Evolutionary conservation across 2,888 invertebrate genomes (phyloP), one percentile per base, ranked within the genome.

Genomic region (Dusona sp.): DNA sequence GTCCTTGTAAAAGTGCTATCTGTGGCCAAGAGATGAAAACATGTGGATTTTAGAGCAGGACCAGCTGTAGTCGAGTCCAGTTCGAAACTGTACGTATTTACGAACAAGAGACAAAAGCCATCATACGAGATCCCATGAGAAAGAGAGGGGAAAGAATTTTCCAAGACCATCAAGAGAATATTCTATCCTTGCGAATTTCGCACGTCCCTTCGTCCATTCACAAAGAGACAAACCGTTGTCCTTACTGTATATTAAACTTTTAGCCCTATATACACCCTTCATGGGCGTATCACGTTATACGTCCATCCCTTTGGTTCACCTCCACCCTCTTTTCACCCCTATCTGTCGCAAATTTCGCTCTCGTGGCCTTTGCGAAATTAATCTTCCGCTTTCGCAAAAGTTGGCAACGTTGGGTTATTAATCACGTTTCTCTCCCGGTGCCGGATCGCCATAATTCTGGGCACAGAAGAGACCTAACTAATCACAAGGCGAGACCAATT

Each of bases 401-500:
- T 92, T 92, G 90, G 91, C 89, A 90, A 88, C 89, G 88, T 88
- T 85, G 88, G 87, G 90, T 89, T 90, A 92, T 92, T 92, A 92
- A 92, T 92, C 92, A 92, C 86, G 74, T 29, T 45, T 57, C 70
- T 45, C 86, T 75, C 25, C 33, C 68, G 87, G 85, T 89, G 88
- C 79, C 25, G 90, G 89, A 91, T 91, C 91, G 90, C 87, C 90
- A 90, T 91, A 91, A 91, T 92, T 91, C 89, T 88, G 88, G 86
- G 87, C 79, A 29, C 88, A 87, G 87, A 88, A 88, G 89, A 89
- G 89, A 89, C 88, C 89, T 89, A 90, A 92, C 91, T 92, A 92
- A 92, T 92, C 90, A 92, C 88, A 88, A 88, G 88, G 88, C 91
- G 90, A 89, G 90, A 89, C 91, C 91, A 91, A 92, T 92, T 92